Evolutionary conservation across 2,888 invertebrate genomes (phyloP).

Genomic region (Hypolimnas misippus): DNA sequence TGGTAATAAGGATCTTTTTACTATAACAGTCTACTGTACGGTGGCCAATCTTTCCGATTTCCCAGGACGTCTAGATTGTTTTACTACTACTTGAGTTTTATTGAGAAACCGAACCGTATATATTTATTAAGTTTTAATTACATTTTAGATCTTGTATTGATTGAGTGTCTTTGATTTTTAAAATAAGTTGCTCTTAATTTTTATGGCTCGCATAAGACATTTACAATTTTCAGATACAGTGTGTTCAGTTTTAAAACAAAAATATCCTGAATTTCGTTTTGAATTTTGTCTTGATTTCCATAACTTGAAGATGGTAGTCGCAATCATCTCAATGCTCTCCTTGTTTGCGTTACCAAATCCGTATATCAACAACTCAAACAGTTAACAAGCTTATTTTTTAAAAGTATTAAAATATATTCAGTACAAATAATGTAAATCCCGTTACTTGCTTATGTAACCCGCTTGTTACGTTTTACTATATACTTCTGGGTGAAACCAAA

Average conservation of each 20-base stretch:
- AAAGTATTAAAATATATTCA: constrained; percentile 5
- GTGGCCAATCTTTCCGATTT: background rate
- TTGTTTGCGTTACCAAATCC: background rate
- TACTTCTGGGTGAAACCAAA: constrained; percentile 22
- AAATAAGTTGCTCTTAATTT: too few species aligned
- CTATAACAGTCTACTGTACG: background rate
- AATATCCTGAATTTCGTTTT: background rate
- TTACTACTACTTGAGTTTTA: background rate
- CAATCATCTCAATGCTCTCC: background rate
- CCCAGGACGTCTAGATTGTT: background rate
- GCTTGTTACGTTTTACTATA: constrained; percentile 8
- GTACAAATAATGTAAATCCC: constrained; percentile 15
- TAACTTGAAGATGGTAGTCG: background rate
- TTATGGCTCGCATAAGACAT: too few species aligned
- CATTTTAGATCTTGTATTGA: too few species aligned
- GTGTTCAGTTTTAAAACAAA: too few species aligned
- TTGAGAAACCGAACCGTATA: background rate
- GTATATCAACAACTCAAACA: background rate
- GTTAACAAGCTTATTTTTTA: constrained; percentile 8
- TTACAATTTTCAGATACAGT: too few species aligned
- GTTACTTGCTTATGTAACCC: constrained; percentile 17
- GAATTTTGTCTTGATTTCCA: background rate
- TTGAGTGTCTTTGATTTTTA: too few species aligned
- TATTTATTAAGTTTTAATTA: too few species aligned
- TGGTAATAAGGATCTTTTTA: constrained; percentile 3